Conservation (phyloP, 2,797 vertebrate species). For the Alosa sapidissima region DNA sequence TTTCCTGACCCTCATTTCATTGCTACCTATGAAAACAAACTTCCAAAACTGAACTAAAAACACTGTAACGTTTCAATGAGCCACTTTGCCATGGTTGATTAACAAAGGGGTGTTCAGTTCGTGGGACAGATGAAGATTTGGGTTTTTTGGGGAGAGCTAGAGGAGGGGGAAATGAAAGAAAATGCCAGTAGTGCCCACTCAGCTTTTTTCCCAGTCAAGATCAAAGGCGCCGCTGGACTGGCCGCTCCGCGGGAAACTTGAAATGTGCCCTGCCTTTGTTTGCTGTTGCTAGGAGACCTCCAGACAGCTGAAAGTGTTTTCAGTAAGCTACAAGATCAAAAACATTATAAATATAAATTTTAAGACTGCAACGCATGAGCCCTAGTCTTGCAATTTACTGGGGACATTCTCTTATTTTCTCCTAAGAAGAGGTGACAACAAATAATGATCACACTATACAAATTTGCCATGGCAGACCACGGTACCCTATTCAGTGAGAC, state of each 20-base stretch:
- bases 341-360: constrained; percentile 82
- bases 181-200: constrained; percentile 79
- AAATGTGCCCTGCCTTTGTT: constrained; percentile 84
- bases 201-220: constrained; percentile 78
- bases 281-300: constrained; percentile 84
- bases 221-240: constrained; percentile 74
- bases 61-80: constrained; percentile 64
- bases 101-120: constrained; percentile 64
- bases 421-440: constrained; percentile 58
- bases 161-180: constrained; percentile 76
- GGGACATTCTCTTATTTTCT: constrained; percentile 39
- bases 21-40: constrained; percentile 49
- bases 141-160: constrained; percentile 71
- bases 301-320: constrained; percentile 80
- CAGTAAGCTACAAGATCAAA: constrained; percentile 80
- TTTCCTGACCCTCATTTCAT: background rate
- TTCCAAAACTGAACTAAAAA: constrained; percentile 61
- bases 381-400: constrained; percentile 65
- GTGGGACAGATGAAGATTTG: constrained; percentile 78
- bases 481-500: constrained; percentile 1
- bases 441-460: constrained; percentile 59
- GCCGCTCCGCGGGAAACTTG: constrained; percentile 80
- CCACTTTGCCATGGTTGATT: constrained; percentile 66
- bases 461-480: constrained; percentile 13
- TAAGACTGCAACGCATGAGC: constrained; percentile 74